Percentiles rank a stretch among this genome's conserved stretches.
These are phyloP conservation scores for Trididemnum clinides DNA, from an alignment of 23 tunicate genomes.

Conservation along the genomic window DNA sequence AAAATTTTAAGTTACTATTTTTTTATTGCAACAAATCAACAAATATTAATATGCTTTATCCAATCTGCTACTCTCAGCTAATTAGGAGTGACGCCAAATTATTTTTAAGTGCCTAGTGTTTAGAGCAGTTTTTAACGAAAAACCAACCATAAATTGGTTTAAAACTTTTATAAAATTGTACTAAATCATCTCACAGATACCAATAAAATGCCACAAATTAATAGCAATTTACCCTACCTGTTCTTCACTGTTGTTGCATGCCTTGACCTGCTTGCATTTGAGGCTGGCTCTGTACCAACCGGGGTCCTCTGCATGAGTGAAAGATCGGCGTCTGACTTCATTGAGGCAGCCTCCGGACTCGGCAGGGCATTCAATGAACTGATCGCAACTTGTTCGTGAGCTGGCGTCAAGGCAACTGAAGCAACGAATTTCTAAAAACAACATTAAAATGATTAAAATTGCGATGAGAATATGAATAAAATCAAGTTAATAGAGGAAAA, in stretches of 20 bases:
- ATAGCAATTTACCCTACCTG: too few relatives aligned
- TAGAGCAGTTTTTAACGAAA: neutral
- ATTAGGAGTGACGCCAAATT: too few relatives aligned
- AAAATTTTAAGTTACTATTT: too few relatives aligned
- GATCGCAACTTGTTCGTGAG: slow-evolving; percentile 54
- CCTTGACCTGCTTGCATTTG: slow-evolving; percentile 68
- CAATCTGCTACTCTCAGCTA: too few relatives aligned
- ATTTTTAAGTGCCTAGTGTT: neutral
- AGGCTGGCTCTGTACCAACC: slow-evolving; percentile 58
- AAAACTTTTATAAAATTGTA: neutral
- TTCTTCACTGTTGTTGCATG: slow-evolving; percentile 63
- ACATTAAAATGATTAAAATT: too few relatives aligned
- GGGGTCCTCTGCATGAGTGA: neutral
- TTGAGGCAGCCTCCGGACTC: slow-evolving; percentile 61
- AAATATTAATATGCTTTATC: too few relatives aligned
- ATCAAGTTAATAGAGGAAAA: too few relatives aligned
- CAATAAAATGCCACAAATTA: too few relatives aligned
- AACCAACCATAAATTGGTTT: neutral
- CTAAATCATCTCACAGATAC: too few relatives aligned
- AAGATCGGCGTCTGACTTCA: slow-evolving; percentile 41
- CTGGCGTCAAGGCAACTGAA: slow-evolving; percentile 60
- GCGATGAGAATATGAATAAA: too few relatives aligned
- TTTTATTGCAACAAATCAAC: too few relatives aligned
- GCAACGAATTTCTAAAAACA: slow-evolving; percentile 57
- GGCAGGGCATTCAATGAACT: slow-evolving; percentile 58